These are phyloP conservation scores for Glossosoma conforme DNA, from an alignment of 1,140 invertebrate species.

Conservation along the genomic window DNA sequence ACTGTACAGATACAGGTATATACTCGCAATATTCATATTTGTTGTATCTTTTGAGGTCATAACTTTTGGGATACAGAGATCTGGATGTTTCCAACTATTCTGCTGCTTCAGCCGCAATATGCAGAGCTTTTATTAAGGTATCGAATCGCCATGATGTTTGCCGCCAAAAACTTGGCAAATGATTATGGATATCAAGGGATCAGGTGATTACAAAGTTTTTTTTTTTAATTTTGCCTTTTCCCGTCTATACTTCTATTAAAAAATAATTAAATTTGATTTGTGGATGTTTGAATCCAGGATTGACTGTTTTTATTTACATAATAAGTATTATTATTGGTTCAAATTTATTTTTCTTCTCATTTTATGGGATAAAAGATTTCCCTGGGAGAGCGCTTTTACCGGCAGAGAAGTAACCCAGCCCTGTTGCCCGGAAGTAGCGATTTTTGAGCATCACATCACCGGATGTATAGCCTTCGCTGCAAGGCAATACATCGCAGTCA, in stretches of 20 bases:
- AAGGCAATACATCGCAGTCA: conserved; percentile 46
- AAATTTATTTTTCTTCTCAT: conserved; percentile 1
- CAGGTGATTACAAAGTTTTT: too few relatives aligned
- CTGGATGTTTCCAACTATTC: conserved; percentile 46
- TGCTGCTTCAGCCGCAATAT: conserved; percentile 42
- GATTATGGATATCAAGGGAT: conserved; percentile 42
- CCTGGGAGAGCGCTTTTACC: conserved; percentile 56
- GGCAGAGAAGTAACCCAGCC: conserved; percentile 53
- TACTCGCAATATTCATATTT: neutral
- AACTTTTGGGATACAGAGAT: conserved; percentile 50
- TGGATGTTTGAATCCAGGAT: neutral
- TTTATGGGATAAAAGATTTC: too few relatives aligned
- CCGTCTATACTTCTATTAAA: too few relatives aligned
- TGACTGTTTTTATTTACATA: neutral
- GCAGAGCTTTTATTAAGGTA: conserved; percentile 41
- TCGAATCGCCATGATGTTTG: conserved; percentile 38
- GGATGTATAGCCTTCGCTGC: conserved; percentile 50
- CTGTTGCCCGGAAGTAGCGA: conserved; percentile 51
- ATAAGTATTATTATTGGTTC: neutral
- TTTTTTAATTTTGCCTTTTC: too few relatives aligned
- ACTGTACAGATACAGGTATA: too few relatives aligned
- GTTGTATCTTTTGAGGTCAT: conserved; percentile 44
- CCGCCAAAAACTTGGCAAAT: conserved; percentile 40
- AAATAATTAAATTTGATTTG: too few relatives aligned
- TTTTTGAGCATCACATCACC: conserved; percentile 52